Base-by-base conservation (phyloP, 2,888 invertebrate species). In the Eupithecia pulchellata region DNA sequence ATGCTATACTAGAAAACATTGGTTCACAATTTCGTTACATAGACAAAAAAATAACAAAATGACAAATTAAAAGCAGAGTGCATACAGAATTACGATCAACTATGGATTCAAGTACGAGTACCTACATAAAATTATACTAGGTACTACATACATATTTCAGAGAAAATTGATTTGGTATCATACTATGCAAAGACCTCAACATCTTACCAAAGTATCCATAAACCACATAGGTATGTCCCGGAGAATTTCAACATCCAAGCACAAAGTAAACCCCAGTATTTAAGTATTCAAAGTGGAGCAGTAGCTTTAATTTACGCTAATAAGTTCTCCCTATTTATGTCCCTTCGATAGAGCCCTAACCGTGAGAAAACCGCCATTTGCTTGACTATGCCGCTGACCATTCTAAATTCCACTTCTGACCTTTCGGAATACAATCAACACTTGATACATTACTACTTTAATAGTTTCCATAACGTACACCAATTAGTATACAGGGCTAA, bases 351-450 rank as follows among this genome's bases (percentile, higher is more conserved):
- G 30, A 66, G 36, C 73, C 73, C 69, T 73, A 64, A 30, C 73
- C 73, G 73, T 73, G 73, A 68, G 73, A 73, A 69, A 60, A 55
- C 57, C 30, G 64, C 34, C 64, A 76, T 74, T 71, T 66, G 69
- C 72, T 47, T 25, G 25, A 52, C 63, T 66, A 73, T 62, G 66
- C 66, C 67, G 20, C 55, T 69, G 68, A 70, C 70, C 64, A 68
- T 73, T 64, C 71, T 60, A 72, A 75, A 76, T 69, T 69, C 63
- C 66, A 68, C 71, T 75, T 74, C 63, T 71, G 74, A 72, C 77
- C 77, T 77, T 77, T 77, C 66, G 25, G 58, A 55, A 27, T 71
- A n/a, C 63, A 76, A 76, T 77, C 76, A 72, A 76, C 64, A 70
- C 67, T 60, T 34, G n/a, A 30, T 58, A n/a, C 30, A 30, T 36